These are phyloP conservation scores for Eclectus roratus DNA, from an alignment of 2,113 vertebrate genomes.

Conservation along the genomic window DNA sequence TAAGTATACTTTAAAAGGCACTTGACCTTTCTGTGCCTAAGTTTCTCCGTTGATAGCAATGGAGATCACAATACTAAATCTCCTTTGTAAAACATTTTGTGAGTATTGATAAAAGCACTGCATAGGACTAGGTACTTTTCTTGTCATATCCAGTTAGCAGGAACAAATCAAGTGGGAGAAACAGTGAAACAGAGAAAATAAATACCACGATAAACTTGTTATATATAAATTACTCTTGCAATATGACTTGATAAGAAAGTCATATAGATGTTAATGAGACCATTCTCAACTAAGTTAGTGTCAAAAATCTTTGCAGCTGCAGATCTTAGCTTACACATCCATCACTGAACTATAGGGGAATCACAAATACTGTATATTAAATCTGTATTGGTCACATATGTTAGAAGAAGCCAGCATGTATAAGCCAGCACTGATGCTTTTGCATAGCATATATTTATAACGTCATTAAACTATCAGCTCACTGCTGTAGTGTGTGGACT, in stretches of 20 bases:
- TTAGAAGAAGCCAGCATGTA: neutral
- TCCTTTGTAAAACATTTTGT: conserved; percentile 3
- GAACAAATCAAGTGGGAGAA: neutral
- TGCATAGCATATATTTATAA: neutral
- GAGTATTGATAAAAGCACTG: neutral
- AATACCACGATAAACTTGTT: neutral
- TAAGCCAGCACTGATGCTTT: neutral
- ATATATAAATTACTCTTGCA: neutral
- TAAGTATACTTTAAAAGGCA: neutral
- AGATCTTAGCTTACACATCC: neutral
- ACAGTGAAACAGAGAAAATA: neutral
- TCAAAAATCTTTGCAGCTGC: neutral
- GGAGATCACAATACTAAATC: neutral
- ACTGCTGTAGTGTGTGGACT: neutral
- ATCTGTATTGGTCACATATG: neutral
- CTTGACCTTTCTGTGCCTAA: neutral
- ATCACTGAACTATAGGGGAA: neutral
- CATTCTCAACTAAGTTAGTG: neutral
- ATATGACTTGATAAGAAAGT: neutral
- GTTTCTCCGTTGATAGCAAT: neutral
- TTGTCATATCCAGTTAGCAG: neutral
- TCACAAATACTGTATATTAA: neutral
- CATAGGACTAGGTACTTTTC: neutral
- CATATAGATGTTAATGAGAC: neutral
- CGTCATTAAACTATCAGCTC: neutral